These are phyloP conservation scores for Naja naja DNA, from an alignment of 2,113 vertebrate species.

Conservation along the genomic window DNA sequence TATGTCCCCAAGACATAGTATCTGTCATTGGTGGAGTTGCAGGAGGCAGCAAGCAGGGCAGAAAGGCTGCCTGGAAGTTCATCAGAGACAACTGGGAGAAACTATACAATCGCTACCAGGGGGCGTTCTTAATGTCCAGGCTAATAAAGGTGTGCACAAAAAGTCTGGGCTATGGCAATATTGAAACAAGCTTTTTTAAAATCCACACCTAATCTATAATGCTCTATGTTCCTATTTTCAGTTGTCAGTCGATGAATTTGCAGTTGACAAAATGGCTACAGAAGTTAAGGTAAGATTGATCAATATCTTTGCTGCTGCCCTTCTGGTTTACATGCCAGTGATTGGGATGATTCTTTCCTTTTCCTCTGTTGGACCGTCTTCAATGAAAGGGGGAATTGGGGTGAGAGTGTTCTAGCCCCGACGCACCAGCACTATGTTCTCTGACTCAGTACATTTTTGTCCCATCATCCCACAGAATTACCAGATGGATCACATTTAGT, in stretches of 20 bases:
- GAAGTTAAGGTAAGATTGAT: constrained; percentile 89
- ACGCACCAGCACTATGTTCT: background rate
- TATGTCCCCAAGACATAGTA: constrained; percentile 96
- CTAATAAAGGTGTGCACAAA: constrained; percentile 89
- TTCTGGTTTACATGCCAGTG: background rate
- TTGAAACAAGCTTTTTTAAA: rapidly evolving
- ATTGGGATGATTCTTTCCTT: background rate
- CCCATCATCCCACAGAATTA: too few relatives aligned
- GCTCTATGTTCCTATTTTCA: constrained; percentile 50
- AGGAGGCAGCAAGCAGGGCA: constrained; percentile 91
- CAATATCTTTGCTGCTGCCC: background rate
- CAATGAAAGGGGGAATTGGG: background rate
- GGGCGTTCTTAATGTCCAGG: constrained; percentile 96
- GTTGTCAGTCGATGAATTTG: constrained; percentile 95
- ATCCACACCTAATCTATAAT: background rate
- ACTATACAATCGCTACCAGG: constrained; percentile 96
- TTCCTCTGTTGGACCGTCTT: background rate
- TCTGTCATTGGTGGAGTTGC: constrained; percentile 96
- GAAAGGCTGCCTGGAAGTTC: constrained; percentile 97
- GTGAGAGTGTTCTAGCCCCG: background rate
- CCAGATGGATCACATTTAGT: too few relatives aligned
- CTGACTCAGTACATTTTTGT: background rate
- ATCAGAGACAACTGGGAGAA: constrained; percentile 98
- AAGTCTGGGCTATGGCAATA: rapidly evolving
- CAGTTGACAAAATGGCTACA: constrained; percentile 93